Conservation (phyloP, 2,797 vertebrate species). For the Merluccius polli region DNA sequence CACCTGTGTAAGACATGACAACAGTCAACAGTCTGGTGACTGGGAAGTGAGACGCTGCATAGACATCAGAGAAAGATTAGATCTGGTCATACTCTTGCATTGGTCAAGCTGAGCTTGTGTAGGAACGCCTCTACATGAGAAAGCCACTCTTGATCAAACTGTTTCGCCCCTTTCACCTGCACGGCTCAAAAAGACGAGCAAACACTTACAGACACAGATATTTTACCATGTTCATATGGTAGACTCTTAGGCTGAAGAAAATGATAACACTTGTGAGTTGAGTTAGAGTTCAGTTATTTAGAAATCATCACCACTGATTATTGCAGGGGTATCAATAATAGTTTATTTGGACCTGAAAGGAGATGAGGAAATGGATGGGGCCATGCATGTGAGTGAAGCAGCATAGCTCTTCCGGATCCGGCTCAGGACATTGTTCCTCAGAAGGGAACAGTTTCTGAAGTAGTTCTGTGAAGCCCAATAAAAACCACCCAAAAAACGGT, state of each 20-base stretch:
- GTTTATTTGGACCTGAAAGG: conserved; percentile 56
- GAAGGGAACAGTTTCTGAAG: conserved; percentile 32
- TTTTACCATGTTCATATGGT: background rate
- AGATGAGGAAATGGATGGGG: conserved; percentile 52
- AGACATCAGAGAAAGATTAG: background rate
- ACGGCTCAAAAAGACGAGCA: conserved; percentile 3
- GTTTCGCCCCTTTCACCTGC: conserved; percentile 49
- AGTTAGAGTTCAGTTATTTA: background rate
- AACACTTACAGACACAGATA: background rate
- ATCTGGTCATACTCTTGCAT: conserved; percentile 52
- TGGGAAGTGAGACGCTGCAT: background rate
- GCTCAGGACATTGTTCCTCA: conserved; percentile 22
- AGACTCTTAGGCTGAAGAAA: background rate
- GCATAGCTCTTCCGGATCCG: conserved; percentile 63
- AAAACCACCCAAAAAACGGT: background rate
- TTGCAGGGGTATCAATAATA: background rate
- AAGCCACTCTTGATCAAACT: conserved; percentile 27
- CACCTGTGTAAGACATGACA: conserved; percentile 46
- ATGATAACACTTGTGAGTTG: background rate
- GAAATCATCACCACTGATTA: background rate
- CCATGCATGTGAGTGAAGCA: conserved; percentile 59
- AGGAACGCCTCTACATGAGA: conserved; percentile 51
- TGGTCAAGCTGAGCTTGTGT: conserved; percentile 54
- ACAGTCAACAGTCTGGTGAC: background rate
- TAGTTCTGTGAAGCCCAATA: conserved; percentile 38